phyloP scores from a whole-genome alignment of 37 sponge, comb jelly and placozoan genomes.

The Theonella swinhoei region DNA sequence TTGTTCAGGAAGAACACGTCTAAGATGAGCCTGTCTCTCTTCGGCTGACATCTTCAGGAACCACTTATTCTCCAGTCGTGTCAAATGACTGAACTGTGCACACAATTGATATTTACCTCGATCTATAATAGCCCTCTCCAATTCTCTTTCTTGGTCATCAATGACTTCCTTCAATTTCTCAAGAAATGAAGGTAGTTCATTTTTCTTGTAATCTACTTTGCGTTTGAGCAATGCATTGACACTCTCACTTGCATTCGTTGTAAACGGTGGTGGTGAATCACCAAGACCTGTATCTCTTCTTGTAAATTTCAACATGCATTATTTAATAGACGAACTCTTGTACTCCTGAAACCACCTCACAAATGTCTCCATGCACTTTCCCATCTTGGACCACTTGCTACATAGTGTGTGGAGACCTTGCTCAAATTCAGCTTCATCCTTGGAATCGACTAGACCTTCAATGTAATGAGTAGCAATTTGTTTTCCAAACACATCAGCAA shows the following conservation, averaged over 20 bases:
- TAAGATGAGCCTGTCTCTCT: background rate
- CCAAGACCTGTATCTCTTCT: slow-evolving; percentile 22
- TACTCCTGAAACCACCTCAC: slow-evolving; percentile 8
- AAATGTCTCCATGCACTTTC: background rate
- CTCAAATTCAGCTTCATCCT: slow-evolving; percentile 12
- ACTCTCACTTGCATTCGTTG: too few species aligned
- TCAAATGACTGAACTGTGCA: background rate
- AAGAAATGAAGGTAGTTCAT: slow-evolving; percentile 6
- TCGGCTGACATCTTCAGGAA: background rate
- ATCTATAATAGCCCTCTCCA: slow-evolving; percentile 1
- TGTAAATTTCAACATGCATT: background rate
- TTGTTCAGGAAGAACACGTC: too few species aligned
- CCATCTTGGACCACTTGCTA: background rate
- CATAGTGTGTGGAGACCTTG: background rate
- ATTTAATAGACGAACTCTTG: slow-evolving; percentile 1
- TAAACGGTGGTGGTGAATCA: slow-evolving; percentile 1
- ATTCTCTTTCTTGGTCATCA: slow-evolving; percentile 22
- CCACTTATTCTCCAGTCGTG: background rate
- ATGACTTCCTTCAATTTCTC: slow-evolving; percentile 5
- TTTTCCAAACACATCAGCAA: slow-evolving; percentile 22
- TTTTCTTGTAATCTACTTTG: slow-evolving; percentile 8
- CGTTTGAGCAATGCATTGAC: slow-evolving; percentile 1
- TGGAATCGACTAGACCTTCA: slow-evolving; percentile 16
- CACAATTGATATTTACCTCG: background rate
- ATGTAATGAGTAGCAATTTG: background rate